A percentile compares a stretch with the other conserved stretches of the same genome.
Conservation (phyloP, 2,888 invertebrate species). For the Cataglyphis cursor region DNA sequence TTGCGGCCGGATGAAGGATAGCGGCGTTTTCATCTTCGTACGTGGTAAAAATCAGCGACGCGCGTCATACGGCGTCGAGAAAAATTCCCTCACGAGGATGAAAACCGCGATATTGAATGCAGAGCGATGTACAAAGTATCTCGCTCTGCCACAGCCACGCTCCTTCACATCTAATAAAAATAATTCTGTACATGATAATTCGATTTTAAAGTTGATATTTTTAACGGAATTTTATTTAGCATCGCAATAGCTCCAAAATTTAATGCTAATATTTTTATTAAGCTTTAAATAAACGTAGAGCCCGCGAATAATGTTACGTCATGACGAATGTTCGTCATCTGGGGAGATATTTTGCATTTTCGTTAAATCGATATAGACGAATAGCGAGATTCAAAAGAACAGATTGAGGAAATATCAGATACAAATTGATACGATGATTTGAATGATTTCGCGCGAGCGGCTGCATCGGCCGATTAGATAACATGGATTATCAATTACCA, state of each 20-base stretch:
- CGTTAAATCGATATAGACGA: background rate
- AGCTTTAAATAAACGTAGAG: background rate
- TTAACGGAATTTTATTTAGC: background rate
- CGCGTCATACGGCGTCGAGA: constrained; percentile 42
- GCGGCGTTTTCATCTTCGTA: constrained; percentile 49
- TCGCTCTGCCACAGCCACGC: background rate
- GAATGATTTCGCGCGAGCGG: constrained; percentile 10
- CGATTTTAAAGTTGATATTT: background rate
- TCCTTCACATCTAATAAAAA: background rate
- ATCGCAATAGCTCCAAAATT: background rate
- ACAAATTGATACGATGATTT: constrained; percentile 13
- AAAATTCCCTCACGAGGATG: constrained; percentile 49
- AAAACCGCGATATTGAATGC: constrained; percentile 45
- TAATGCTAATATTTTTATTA: background rate
- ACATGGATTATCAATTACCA: constrained; percentile 54
- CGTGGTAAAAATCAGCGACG: constrained; percentile 44
- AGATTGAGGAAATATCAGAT: constrained; percentile 10
- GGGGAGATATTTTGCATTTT: background rate
- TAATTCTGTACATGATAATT: background rate
- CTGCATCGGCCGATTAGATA: constrained; percentile 39
- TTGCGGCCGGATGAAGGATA: constrained; percentile 46
- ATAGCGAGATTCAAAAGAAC: background rate
- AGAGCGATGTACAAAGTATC: constrained; percentile 6
- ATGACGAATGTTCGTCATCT: background rate
- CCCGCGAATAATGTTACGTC: background rate